A percentile compares a stretch with the other conserved stretches of the same genome.
phyloP scores from a whole-genome alignment of 37 sponge, comb jelly and placozoan genomes.

The Hormiphora californensis region DNA sequence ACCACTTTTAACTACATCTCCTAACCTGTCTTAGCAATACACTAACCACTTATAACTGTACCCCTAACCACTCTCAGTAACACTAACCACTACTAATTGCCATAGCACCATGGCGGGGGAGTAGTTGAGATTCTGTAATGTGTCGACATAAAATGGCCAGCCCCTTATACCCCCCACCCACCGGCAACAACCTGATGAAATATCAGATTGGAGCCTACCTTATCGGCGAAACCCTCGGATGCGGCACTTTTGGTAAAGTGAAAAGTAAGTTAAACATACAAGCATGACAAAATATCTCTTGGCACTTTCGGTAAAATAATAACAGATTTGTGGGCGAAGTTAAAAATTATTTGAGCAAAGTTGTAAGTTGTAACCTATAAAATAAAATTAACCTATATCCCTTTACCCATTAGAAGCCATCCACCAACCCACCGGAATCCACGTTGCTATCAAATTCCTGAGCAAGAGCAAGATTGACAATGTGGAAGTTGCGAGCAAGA shows the following conservation, averaged over 20 bases:
- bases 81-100: no score
- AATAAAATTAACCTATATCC: neutral
- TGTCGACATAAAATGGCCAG: no score
- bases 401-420: slow-evolving; percentile 56
- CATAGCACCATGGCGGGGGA: no score
- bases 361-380: neutral
- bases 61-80: no score
- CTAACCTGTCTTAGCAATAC: no score
- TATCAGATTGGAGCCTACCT: slow-evolving; percentile 71
- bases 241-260: slow-evolving; percentile 60
- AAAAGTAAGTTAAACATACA: slow-evolving; percentile 56
- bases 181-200: no score
- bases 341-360: neutral
- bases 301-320: slow-evolving; percentile 84
- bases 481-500: slow-evolving; percentile 60
- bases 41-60: no score
- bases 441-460: slow-evolving; percentile 92
- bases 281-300: neutral
- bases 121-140: no score
- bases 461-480: slow-evolving; percentile 77
- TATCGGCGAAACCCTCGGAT: slow-evolving; percentile 70
- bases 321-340: neutral
- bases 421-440: slow-evolving; percentile 84
- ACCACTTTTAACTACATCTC: no score
- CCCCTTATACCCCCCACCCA: no score